Evolutionary conservation across 1,140 invertebrate species (phyloP), one percentile per base, ranked within the genome.

Genomic region (Pantala flavescens): DNA sequence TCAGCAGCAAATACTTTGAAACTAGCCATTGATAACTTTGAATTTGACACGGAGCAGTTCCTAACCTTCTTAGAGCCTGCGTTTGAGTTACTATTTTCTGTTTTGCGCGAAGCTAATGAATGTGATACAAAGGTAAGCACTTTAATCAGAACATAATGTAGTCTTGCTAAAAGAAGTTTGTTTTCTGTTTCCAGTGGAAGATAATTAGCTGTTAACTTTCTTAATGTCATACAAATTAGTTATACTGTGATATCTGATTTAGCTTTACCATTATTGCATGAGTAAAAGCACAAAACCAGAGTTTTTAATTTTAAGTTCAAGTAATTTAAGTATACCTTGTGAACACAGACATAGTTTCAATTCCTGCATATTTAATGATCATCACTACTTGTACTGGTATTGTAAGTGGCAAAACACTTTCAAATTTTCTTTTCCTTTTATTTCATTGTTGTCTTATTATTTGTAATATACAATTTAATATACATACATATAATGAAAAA

Each of bases 41-140:
- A 96, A 81, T 98, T 98, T 83, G 89, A 90, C 79, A 86, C 89
- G 0, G 90, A 95, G 73, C 89, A 93, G 79, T 97, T 98, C 81
- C 86, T 89, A 74, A 89, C 92, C 14, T 97, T 90, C 83, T 86
- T 96, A 55, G 89, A 92, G 42, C 84, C 89, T 21, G 85, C 88
- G 2, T 95, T 97, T 80, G 85, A 87, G 72, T 85, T 92, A 70
- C 84, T 98, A 3, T 97, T 96, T 84, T 84, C 88, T 75, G 85
- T 98, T 71, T 84, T 98, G 71, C 93, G 93, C 80, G 92, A 96
- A 83, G 92, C 93, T 0, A 86, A 89, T 77, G 94, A 97, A 84
- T 96, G 93, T 85, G 95, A 98, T 83, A 96, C 93, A 3, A 98
- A 97, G 84, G 91, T 92, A 86, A 78, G n/a, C n/a, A n/a, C n/a